Conservation (phyloP, 2,888 invertebrate genomes). For the Hydroisotoma schaefferi region DNA sequence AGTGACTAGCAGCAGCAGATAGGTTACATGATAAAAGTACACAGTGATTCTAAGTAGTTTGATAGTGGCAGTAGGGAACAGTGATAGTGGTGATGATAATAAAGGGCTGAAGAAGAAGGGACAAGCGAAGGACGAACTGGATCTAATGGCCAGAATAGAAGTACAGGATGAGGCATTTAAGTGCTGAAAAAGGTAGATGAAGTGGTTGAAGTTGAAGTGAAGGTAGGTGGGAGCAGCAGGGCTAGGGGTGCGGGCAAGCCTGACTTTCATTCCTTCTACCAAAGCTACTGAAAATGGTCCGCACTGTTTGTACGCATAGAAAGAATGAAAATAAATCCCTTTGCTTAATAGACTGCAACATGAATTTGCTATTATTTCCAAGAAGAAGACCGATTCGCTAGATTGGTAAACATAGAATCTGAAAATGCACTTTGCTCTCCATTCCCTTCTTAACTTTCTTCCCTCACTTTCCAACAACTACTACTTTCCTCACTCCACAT, state of each 20-base stretch:
- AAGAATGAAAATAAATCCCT: slow-evolving; percentile 59
- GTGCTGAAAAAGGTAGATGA: slow-evolving; percentile 1
- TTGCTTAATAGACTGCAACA: slow-evolving; percentile 59
- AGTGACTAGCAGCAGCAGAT: background rate
- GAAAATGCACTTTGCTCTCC: slow-evolving; percentile 49
- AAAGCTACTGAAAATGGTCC: slow-evolving; percentile 23
- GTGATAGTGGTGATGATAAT: no score
- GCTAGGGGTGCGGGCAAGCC: background rate
- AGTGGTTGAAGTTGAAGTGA: background rate
- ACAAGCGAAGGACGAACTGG: background rate
- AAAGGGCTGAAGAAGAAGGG: no score
- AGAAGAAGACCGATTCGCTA: slow-evolving; percentile 51
- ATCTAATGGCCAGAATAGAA: background rate
- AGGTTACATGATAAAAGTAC: background rate
- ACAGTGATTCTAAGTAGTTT: no score
- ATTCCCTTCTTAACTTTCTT: slow-evolving; percentile 43
- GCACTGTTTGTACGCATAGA: no score
- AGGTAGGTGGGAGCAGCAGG: background rate
- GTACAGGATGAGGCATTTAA: background rate
- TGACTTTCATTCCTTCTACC: no score
- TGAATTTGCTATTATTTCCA: slow-evolving; percentile 59
- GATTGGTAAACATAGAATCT: slow-evolving; percentile 50
- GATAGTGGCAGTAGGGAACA: no score
- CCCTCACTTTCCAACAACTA: no score
- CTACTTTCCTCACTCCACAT: no score